A percentile compares a stretch with the other conserved stretches of the same genome.
phyloP scores from a whole-genome alignment of 2,113 vertebrate species.

The Periophthalmus modestus region DNA sequence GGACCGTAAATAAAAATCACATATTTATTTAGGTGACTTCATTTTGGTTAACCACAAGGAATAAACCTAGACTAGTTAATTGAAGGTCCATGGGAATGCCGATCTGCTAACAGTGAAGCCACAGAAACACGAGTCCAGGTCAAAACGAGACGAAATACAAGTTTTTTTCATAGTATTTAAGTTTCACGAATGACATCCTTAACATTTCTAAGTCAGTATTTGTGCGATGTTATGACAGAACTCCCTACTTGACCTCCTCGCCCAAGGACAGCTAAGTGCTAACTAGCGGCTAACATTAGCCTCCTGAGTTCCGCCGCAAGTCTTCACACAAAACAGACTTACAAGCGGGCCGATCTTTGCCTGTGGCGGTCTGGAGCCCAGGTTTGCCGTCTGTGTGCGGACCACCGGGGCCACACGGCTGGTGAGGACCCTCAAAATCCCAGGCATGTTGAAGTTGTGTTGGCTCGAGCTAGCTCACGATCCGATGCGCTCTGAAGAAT shows the following conservation, averaged over 20 bases:
- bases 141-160: not conserved
- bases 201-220: not conserved
- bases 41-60: too few species aligned
- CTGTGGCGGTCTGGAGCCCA: constrained; percentile 36
- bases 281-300: not conserved
- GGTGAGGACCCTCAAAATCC: constrained; percentile 34
- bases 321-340: constrained; percentile 6
- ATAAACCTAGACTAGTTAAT: too few species aligned
- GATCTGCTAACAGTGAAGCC: not conserved
- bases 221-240: not conserved
- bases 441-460: constrained; percentile 37
- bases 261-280: constrained; percentile 46
- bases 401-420: constrained; percentile 34
- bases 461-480: not conserved
- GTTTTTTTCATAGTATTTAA: not conserved
- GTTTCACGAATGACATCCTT: not conserved
- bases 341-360: constrained; percentile 34
- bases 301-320: too few species aligned
- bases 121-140: not conserved
- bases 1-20: too few species aligned
- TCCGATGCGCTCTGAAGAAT: not conserved
- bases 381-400: constrained; percentile 45
- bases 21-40: too few species aligned
- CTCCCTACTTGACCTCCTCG: constrained; percentile 44
- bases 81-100: not conserved